Conservation (phyloP, 2,888 invertebrate genomes). For the Parnassius apollo region DNA sequence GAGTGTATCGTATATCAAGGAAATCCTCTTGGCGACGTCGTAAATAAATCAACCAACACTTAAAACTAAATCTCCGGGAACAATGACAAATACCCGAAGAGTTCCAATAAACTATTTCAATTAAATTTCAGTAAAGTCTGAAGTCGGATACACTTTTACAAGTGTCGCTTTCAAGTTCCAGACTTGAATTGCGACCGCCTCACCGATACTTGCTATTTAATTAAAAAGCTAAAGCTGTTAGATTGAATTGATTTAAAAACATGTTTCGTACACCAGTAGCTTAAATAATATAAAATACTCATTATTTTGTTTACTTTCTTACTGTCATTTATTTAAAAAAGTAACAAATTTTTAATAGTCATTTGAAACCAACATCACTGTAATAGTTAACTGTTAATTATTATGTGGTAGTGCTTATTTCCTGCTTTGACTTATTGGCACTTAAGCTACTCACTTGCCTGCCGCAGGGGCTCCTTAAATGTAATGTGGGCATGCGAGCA, state of each 20-base stretch:
- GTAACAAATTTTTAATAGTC: no score
- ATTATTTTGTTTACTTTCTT: no score
- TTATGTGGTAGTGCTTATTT: no score
- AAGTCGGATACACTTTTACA: conserved; percentile 33
- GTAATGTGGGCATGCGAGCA: no score
- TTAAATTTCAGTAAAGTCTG: conserved; percentile 40
- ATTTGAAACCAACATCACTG: no score
- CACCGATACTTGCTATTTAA: conserved; percentile 1
- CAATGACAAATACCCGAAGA: conserved; percentile 30
- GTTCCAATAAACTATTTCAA: conserved; percentile 39
- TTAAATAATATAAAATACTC: conserved; percentile 2
- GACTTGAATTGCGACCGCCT: conserved; percentile 14
- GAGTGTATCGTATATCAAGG: background rate
- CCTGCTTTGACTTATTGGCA: no score
- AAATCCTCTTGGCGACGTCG: background rate
- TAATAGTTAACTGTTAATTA: no score
- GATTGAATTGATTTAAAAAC: conserved; percentile 23
- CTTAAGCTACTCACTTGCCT: no score
- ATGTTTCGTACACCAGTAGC: conserved; percentile 2
- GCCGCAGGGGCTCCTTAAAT: no score
- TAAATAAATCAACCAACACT: conserved; percentile 11
- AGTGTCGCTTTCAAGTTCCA: conserved; percentile 38
- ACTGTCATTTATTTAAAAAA: no score
- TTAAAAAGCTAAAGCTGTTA: conserved; percentile 15
- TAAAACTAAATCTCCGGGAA: conserved; percentile 10